Evolutionary conservation across 2,888 invertebrate species (phyloP), one percentile per base, ranked within the genome.

Genomic region (Pogonocherus hispidulus): DNA sequence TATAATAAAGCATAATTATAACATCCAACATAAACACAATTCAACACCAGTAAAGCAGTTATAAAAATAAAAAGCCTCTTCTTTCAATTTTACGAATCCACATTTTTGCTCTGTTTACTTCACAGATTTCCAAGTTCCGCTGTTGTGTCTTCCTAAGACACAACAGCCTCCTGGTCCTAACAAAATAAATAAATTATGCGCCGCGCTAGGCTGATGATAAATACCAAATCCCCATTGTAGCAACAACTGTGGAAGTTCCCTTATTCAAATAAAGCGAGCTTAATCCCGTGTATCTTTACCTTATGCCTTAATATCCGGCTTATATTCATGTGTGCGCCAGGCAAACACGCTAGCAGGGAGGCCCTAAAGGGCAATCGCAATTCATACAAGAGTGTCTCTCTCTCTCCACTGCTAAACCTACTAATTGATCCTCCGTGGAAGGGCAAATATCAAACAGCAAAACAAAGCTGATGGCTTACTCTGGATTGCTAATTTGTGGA

Each of bases 401-500:
- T 16, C 57, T 57, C 44, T 57, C 57, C 44, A n/a, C 44, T 20
- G 27, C 57, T 57, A 57, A 57, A 57, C 57, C 41, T 47, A 35
- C 51, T 62, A 62, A 62, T 62, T 62, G 62, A 62, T 49, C 51
- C 62, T 51, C 14, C 35, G 49, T 51, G 51, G 49, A 62, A 62
- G 16, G 46, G 62, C 62, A 37, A 41, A 37, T 51, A 37, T 44
- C 46, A 62, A 51, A 51, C 35, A 46, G 22, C n/a, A 16, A 19
- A 32, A 47, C 37, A 20, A 20, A 62, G 51, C 62, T 27, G 62
- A 62, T 37, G 62, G 35, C 46, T 62, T 62, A 51, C 22, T 62
- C 51, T 62, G 37, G 56, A 71, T 70, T 70, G 70, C 66, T 74
- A 69, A 74, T 74, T 72, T 63, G 74, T 55, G 71, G 73, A 55